Evolutionary conservation across 2,113 vertebrate species (phyloP), one percentile per base, ranked within the genome.

Genomic region (Xiphophorus maculatus): DNA sequence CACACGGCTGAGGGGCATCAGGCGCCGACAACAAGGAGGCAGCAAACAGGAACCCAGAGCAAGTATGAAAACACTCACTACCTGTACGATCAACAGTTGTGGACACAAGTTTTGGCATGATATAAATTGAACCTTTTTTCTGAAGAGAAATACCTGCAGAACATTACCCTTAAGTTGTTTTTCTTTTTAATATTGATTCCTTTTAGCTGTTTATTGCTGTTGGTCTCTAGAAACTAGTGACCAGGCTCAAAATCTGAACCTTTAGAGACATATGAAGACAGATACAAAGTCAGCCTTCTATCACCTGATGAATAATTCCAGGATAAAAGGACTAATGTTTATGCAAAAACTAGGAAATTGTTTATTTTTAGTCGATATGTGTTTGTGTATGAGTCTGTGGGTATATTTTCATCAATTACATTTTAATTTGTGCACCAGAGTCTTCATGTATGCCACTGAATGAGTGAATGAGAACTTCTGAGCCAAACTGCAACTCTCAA

Each of bases 1-100:
- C 84, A 80, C 78, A 67, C 14, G 2, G 64, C 54, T 54, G 74
- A 66, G 7, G 29, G 74, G 64, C 73, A 76, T 8, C 22, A 67
- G 51, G 64, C 66, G 30, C 15, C 30, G 54, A 75, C 42, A n/a
- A 78, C 51, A 27, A 63, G 70, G 51, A 80, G 22, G 28, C 48
- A 51, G 68, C 44, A 67, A 79, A 79, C 61, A 63, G 28, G 42
- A 83, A 75, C 29, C 10, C 32, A 33, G 11, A 32, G 29, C 25
- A 17, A 19, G 44, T 48, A 6, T 19, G 5, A 48, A 48, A 48
- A 48, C 17, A 6, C 40, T 42, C 14, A 42, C 40, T 17, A 19
- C 4, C 44, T 48, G 14, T 6, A 15, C 5, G 5, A 19, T 48
- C 3, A 6, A 48, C 44, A 48, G 44, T 5, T 15, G 42, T 44